Conservation (phyloP, 2,888 invertebrate species). For the Caenorhabditis macrosperma region DNA sequence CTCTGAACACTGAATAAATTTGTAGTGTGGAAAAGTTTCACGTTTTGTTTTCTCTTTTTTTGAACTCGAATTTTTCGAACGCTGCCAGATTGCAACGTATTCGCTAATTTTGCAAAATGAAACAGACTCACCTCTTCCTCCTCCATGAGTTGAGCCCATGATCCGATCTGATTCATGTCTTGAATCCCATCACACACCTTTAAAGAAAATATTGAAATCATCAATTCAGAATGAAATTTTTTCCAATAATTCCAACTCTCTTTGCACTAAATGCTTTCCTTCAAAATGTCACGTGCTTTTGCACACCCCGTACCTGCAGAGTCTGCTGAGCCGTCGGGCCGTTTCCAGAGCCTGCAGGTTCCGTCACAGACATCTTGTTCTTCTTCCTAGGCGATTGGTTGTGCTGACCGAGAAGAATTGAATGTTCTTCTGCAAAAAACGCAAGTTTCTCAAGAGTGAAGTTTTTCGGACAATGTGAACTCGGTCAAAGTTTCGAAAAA, state of each 20-base stretch:
- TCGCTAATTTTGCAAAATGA: not conserved
- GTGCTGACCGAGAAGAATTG: conserved; percentile 11
- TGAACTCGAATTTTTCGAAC: no score
- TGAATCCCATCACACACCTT: conserved; percentile 27
- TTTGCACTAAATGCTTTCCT: not conserved
- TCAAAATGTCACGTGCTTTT: conserved; percentile 5
- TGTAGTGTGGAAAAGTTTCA: no score
- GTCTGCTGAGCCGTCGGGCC: conserved; percentile 22
- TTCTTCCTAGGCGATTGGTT: not conserved
- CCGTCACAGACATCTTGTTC: conserved; percentile 54
- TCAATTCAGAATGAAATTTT: not conserved
- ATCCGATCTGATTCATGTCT: conserved; percentile 11
- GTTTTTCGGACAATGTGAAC: not conserved
- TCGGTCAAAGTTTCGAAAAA: not conserved
- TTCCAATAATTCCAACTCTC: no score
- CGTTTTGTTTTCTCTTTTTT: conserved; percentile 2
- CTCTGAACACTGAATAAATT: no score
- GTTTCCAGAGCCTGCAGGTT: conserved; percentile 61
- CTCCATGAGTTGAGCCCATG: conserved; percentile 59
- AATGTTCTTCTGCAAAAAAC: not conserved
- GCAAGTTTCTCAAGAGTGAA: not conserved
- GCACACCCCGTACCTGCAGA: conserved; percentile 49
- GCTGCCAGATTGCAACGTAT: no score
- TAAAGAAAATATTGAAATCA: conserved; percentile 12
- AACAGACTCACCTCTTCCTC: conserved; percentile 39